phyloP scores from a whole-genome alignment of 2,797 vertebrate genomes.

The Odontamblyopus rebecca region DNA sequence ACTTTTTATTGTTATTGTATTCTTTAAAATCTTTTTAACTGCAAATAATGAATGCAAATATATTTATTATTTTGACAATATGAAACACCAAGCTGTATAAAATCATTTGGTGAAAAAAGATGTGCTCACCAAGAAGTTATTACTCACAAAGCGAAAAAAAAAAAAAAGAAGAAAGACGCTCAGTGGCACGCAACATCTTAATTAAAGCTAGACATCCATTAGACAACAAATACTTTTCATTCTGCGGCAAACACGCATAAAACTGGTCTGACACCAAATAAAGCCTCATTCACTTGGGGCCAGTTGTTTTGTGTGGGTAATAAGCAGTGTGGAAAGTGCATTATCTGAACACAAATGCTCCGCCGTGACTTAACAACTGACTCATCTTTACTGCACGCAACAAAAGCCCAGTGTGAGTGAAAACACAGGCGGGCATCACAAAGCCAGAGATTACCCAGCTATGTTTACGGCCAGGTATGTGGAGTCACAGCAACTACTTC shows the following conservation, averaged over 20 bases:
- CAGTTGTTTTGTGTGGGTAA: slow-evolving; percentile 12
- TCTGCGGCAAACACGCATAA: slow-evolving; percentile 4
- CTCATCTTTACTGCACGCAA: slow-evolving; percentile 62
- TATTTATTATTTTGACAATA: no score
- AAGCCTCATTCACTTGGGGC: slow-evolving; percentile 21
- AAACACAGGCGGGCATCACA: slow-evolving; percentile 56
- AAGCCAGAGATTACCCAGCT: slow-evolving; percentile 45
- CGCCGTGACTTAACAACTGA: slow-evolving; percentile 59
- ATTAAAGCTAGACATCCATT: neutral
- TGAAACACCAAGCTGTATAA: no score
- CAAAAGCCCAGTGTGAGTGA: slow-evolving; percentile 60
- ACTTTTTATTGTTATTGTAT: neutral
- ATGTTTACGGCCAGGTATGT: slow-evolving; percentile 57
- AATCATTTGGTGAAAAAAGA: no score
- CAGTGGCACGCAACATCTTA: neutral
- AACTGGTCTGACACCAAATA: slow-evolving; percentile 2
- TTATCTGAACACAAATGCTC: slow-evolving; percentile 63
- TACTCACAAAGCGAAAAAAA: neutral
- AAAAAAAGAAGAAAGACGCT: neutral
- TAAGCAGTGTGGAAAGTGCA: slow-evolving; percentile 39
- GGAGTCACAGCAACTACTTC: slow-evolving; percentile 45
- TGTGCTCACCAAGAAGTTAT: no score
- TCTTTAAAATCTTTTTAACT: no score
- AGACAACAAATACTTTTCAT: neutral
- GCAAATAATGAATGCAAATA: no score